Percentiles rank a stretch among this genome's conserved stretches.
These are phyloP conservation scores for Regulus satrapa DNA, from an alignment of 2,113 vertebrate genomes.

Conservation along the genomic window DNA sequence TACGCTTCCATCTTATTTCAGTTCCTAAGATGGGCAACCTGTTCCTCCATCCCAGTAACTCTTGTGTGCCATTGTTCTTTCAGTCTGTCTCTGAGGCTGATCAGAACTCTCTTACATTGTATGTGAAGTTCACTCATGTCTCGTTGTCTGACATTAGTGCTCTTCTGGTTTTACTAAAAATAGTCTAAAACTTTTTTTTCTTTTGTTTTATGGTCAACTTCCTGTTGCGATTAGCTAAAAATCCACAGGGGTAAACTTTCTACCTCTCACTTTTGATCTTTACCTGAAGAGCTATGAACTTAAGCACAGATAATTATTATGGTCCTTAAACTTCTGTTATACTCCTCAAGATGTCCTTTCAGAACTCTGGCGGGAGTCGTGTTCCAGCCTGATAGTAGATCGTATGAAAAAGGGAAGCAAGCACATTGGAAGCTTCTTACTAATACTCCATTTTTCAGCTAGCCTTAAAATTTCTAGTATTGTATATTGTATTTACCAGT, in stretches of 20 bases:
- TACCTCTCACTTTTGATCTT: background rate
- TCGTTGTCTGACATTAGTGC: background rate
- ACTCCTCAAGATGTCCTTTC: background rate
- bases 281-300: background rate
- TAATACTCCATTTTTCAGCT: background rate
- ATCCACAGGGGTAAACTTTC: background rate
- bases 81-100: background rate
- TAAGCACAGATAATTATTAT: background rate
- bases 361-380: background rate
- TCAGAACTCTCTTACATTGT: background rate
- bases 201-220: background rate
- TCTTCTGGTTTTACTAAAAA: background rate
- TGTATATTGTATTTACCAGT: background rate
- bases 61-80: background rate
- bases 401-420: background rate
- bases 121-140: background rate
- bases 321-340: background rate
- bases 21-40: background rate
- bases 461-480: background rate
- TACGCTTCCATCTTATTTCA: background rate
- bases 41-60: background rate
- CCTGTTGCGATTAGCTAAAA: background rate
- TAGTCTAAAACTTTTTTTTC: background rate
- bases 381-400: background rate
- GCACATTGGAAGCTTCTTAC: background rate